Evolutionary conservation across 37 sponge, comb jelly and placozoan species (phyloP), one percentile per base, ranked within the genome.

Genomic region (Ianthella basta): DNA sequence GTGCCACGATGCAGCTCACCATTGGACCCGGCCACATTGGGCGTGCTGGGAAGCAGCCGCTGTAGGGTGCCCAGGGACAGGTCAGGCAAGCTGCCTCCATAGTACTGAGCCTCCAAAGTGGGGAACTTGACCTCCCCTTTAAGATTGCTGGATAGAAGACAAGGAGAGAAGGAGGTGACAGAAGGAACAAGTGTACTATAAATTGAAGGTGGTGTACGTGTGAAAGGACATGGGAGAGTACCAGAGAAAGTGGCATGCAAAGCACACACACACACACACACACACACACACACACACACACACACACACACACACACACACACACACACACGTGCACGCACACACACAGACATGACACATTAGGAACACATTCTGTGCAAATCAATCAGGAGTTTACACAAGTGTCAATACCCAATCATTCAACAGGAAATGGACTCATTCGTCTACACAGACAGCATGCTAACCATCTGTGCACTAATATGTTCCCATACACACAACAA

Each of bases 31-130:
- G 70, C 70, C 8, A 75, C 12, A 12, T 75, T 75, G 0, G 84
- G 53, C 33, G 92, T 88, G 84, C 82, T 92, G 25, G 90, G 90
- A 0, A 94, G 86, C 23, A 94, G 89, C 13, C 94, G 88, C 39
- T 87, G 55, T 30, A 94, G 88, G 0, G 94, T 90, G 50, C 87
- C 89, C 39, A 94, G 84, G 39, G 94, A 94, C 57, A 94, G 91
- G 34, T 94, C 94, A 30, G 94, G 94, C 29, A 94, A 86, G 79
- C 94, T 94, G 14, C 94, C 94, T 35, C 94, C 91, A 79, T 84
- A 79, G 80, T 94, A 94, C 74, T 94, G 94, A 80, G 82, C 88
- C 27, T 89, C 91, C 54, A 94, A 82, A 15, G 94, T 88, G 3
- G 94, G 94, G 24, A 94, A 53, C 29, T 85, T 90, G 34, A 87